These are phyloP conservation scores for Acanthopagrus latus DNA, from an alignment of 2,797 vertebrate species.

Conservation along the genomic window DNA sequence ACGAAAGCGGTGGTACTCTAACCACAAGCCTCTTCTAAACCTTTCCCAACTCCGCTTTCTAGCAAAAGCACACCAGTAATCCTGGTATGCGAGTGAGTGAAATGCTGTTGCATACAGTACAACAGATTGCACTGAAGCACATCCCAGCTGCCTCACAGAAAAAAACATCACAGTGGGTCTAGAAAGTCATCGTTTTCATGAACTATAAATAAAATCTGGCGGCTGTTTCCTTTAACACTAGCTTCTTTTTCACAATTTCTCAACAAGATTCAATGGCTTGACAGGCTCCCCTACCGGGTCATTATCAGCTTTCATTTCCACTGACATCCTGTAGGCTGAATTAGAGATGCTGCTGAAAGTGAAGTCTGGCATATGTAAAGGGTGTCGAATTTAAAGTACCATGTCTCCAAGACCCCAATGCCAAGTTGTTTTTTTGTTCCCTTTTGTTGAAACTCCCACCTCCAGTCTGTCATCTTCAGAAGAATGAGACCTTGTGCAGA, in stretches of 20 bases:
- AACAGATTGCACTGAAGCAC: background rate
- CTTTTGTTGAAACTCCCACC: conserved; percentile 66
- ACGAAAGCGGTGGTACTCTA: conserved; percentile 23
- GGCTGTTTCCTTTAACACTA: conserved; percentile 47
- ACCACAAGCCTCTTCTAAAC: conserved; percentile 25
- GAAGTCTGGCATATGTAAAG: conserved; percentile 65
- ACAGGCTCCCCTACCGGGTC: conserved; percentile 49
- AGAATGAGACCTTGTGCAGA: conserved; percentile 52
- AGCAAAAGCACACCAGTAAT: conserved; percentile 18
- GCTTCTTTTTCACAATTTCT: conserved; percentile 40
- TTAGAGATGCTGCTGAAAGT: conserved; percentile 67
- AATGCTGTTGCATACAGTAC: background rate
- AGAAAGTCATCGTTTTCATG: conserved; percentile 19
- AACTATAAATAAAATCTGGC: conserved; percentile 31
- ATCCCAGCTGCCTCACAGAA: conserved; percentile 4
- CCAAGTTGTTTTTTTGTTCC: conserved; percentile 51
- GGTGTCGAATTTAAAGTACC: conserved; percentile 65
- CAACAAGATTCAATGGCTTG: conserved; percentile 44
- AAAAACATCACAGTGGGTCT: background rate
- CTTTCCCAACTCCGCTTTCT: conserved; percentile 33
- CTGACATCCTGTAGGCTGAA: conserved; percentile 48
- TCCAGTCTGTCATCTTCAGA: conserved; percentile 61
- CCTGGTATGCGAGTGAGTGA: too few relatives aligned
- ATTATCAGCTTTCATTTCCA: conserved; percentile 74
- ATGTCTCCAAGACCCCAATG: conserved; percentile 47